These are phyloP conservation scores for Diabrotica virgifera DNA, from an alignment of 1,140 invertebrate species.

Conservation along the genomic window DNA sequence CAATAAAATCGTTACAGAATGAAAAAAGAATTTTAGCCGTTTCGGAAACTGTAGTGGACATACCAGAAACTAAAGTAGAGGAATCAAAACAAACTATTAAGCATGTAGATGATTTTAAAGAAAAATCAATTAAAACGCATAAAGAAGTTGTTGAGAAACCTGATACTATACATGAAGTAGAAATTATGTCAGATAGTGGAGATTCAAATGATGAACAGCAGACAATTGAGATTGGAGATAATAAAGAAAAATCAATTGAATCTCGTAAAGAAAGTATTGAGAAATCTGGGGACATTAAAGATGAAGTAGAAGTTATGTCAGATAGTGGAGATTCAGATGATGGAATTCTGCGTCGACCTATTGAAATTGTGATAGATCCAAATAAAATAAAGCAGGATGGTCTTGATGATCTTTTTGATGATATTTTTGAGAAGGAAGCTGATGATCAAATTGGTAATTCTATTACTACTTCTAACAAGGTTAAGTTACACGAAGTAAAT, in stretches of 20 bases:
- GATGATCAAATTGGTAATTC: no score
- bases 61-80: no score
- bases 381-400: slow-evolving; percentile 56
- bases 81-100: no score
- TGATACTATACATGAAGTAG: slow-evolving; percentile 22
- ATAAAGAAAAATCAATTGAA: no score
- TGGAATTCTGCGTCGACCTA: slow-evolving; percentile 3
- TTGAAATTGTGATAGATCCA: slow-evolving; percentile 48
- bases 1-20: no score
- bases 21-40: no score
- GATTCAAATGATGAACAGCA: neutral
- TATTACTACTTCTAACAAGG: no score
- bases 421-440: slow-evolving; percentile 52
- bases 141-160: slow-evolving; percentile 1
- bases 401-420: slow-evolving; percentile 70
- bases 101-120: no score
- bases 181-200: slow-evolving; percentile 33
- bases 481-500: no score
- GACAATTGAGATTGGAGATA: no score
- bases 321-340: slow-evolving; percentile 25
- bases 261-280: neutral
- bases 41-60: no score
- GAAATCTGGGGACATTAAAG: slow-evolving; percentile 33
- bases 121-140: no score
- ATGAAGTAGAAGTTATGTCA: slow-evolving; percentile 56